Percentiles rank a stretch among this genome's conserved stretches.
Conservation (phyloP, 2,797 vertebrate species). For the Sarcoramphus papa region DNA sequence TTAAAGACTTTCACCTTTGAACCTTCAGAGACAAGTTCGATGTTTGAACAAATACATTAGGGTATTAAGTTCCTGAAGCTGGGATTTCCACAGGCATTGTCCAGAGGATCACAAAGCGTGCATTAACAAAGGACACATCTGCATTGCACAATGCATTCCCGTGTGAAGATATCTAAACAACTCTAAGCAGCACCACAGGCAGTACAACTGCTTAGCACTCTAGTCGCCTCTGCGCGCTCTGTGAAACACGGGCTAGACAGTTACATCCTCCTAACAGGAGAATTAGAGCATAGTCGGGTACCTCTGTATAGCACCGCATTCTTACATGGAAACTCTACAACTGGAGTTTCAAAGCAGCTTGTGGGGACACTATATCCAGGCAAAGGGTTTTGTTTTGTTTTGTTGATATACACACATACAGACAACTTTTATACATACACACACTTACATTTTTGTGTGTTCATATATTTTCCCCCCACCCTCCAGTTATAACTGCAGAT, state of each 20-base stretch:
- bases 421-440: not conserved
- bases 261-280: not conserved
- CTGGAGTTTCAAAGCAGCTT: not conserved
- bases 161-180: not conserved
- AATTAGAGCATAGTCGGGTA: not conserved
- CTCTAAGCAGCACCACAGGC: not conserved
- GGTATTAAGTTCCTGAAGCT: not conserved
- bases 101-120: not conserved
- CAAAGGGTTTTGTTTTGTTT: not conserved
- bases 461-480: not conserved
- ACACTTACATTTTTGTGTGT: fast-evolving
- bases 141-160: not conserved
- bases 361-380: not conserved
- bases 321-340: not conserved
- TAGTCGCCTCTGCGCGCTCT: fast-evolving
- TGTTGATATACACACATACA: not conserved
- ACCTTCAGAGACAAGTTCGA: not conserved
- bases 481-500: not conserved
- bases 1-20: not conserved
- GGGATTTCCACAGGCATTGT: not conserved
- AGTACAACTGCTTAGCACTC: not conserved
- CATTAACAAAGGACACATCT: not conserved
- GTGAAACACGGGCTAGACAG: fast-evolving
- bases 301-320: fast-evolving
- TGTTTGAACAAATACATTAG: not conserved